Percentiles rank a stretch among this genome's conserved stretches.
phyloP scores from a whole-genome alignment of 2,888 invertebrate genomes.

The Andricus curvator region DNA sequence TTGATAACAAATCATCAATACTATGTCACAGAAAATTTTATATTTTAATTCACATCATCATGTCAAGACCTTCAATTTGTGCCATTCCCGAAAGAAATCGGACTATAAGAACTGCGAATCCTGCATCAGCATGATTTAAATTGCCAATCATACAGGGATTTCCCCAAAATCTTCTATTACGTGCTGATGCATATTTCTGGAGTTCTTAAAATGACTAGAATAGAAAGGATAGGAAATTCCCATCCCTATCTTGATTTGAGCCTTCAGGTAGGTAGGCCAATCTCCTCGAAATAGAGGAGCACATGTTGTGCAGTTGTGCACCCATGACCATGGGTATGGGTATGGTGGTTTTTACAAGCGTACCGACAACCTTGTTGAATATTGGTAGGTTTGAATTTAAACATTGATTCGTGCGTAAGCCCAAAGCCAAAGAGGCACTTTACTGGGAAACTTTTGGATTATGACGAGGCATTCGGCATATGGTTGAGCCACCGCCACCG shows the following conservation, averaged over 20 bases:
- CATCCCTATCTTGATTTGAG: not conserved
- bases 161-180: not conserved
- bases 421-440: not conserved
- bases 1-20: no score
- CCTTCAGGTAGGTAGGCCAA: not conserved
- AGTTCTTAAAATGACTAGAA: not conserved
- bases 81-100: no score
- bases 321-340: not conserved
- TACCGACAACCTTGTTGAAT: not conserved
- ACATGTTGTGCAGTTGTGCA: not conserved
- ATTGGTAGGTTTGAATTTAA: not conserved
- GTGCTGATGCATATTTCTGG: not conserved
- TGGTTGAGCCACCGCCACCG: constrained; percentile 56
- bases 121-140: not conserved
- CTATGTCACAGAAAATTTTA: no score
- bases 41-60: no score
- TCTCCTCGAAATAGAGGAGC: not conserved
- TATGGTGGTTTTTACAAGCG: not conserved
- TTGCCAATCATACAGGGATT: not conserved
- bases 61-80: no score
- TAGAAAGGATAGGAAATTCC: not conserved
- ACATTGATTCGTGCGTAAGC: not conserved
- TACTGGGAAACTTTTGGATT: constrained; percentile 61
- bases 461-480: not conserved
- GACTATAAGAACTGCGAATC: no score